Conservation (phyloP, 2,888 invertebrate genomes). For the Brachypalpus laphriformis region DNA sequence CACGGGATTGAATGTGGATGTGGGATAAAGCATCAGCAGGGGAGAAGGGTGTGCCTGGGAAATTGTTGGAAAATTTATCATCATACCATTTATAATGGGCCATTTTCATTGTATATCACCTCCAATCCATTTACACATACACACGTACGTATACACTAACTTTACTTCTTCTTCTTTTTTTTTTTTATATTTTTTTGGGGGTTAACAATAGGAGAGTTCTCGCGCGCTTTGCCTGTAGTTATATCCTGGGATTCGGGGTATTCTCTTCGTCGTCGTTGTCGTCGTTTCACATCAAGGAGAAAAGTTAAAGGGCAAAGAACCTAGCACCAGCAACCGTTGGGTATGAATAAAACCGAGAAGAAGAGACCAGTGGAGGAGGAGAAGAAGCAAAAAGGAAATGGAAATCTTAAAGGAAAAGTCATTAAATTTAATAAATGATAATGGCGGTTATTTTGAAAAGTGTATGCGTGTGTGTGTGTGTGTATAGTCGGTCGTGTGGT, state of each 20-base stretch:
- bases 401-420: conserved; percentile 64
- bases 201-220: conserved; percentile 28
- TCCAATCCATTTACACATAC: conserved; percentile 42
- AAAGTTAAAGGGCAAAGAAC: conserved; percentile 42
- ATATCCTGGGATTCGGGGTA: conserved; percentile 18
- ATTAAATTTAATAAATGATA: conserved; percentile 65
- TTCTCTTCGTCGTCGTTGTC: conserved; percentile 2
- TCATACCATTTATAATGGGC: conserved; percentile 51
- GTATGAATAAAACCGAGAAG: neutral
- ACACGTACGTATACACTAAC: neutral
- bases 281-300: conserved; percentile 22
- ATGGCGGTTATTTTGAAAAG: conserved; percentile 42
- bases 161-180: neutral
- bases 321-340: neutral
- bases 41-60: conserved; percentile 34
- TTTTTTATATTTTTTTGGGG: conserved; percentile 2
- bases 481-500: conserved; percentile 7
- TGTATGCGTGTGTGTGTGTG: conserved; percentile 7
- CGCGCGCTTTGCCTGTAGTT: neutral
- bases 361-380: neutral
- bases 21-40: neutral
- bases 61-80: conserved; percentile 52
- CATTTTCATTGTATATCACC: conserved; percentile 50
- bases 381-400: conserved; percentile 40
- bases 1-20: neutral